A percentile compares a stretch with the other conserved stretches of the same genome.
These are phyloP conservation scores for Callyntrura sp. DNA, from an alignment of 2,888 invertebrate genomes.

Conservation along the genomic window DNA sequence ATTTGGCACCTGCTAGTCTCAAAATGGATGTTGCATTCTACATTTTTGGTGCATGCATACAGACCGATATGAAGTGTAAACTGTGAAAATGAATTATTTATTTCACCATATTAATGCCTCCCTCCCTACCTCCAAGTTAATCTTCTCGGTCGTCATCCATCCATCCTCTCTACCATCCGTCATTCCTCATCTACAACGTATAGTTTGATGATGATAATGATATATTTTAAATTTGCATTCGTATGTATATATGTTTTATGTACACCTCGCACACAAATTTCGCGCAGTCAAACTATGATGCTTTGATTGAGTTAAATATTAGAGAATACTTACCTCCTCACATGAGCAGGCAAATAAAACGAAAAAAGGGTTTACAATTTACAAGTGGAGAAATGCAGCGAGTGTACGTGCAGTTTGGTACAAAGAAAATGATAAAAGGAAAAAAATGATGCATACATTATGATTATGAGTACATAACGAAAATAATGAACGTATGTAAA, in stretches of 20 bases:
- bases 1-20: background rate
- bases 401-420: background rate
- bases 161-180: conserved; percentile 36
- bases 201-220: conserved; percentile 8
- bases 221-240: background rate
- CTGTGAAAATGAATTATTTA: background rate
- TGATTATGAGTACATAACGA: conserved; percentile 34
- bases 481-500: conserved; percentile 62
- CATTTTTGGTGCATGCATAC: too few relatives aligned
- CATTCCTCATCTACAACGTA: background rate
- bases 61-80: background rate
- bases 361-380: background rate
- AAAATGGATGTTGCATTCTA: background rate
- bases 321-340: background rate
- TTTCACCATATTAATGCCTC: background rate
- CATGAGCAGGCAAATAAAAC: background rate
- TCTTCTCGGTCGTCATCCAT: conserved; percentile 21
- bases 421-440: conserved; percentile 9
- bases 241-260: background rate
- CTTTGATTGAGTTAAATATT: background rate
- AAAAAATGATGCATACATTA: conserved; percentile 41
- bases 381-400: background rate
- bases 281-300: background rate
- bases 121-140: conserved; percentile 3
- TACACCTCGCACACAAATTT: conserved; percentile 11